Evolutionary conservation across 2,797 vertebrate genomes (phyloP).

Genomic region (Sarcoramphus papa): DNA sequence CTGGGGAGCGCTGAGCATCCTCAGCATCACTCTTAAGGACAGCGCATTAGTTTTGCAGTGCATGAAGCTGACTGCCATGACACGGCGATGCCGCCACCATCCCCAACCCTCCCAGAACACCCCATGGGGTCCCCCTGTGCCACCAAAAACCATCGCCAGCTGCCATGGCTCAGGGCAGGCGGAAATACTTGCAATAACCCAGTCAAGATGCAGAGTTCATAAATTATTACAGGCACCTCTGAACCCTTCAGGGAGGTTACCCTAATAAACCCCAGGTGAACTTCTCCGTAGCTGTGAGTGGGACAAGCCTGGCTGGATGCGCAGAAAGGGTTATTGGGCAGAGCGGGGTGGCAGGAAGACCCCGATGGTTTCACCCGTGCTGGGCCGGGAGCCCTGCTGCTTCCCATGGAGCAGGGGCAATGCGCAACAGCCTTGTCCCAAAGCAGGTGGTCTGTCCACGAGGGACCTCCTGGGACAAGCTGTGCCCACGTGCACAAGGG

Average conservation of each 20-base stretch:
- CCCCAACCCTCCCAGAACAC: not conserved
- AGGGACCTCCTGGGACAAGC: not conserved
- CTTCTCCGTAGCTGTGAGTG: not conserved
- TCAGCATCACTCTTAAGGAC: not conserved
- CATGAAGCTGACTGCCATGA: not conserved
- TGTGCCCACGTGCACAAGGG: not conserved
- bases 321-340: not conserved
- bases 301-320: not conserved
- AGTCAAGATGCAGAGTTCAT: not conserved
- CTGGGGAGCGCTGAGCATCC: fast-evolving
- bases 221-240: not conserved
- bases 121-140: fast-evolving
- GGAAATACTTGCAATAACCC: not conserved
- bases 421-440: not conserved
- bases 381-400: not conserved
- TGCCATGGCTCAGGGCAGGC: fast-evolving
- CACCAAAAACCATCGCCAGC: not conserved
- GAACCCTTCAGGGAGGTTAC: not conserved
- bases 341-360: not conserved
- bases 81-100: fast-evolving
- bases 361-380: fast-evolving
- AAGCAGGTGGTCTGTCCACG: not conserved
- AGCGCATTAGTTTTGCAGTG: fast-evolving
- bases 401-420: no score
- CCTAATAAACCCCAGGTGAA: not conserved